phyloP scores from a whole-genome alignment of 1,140 invertebrate genomes.

The Euwallacea fornicatus region DNA sequence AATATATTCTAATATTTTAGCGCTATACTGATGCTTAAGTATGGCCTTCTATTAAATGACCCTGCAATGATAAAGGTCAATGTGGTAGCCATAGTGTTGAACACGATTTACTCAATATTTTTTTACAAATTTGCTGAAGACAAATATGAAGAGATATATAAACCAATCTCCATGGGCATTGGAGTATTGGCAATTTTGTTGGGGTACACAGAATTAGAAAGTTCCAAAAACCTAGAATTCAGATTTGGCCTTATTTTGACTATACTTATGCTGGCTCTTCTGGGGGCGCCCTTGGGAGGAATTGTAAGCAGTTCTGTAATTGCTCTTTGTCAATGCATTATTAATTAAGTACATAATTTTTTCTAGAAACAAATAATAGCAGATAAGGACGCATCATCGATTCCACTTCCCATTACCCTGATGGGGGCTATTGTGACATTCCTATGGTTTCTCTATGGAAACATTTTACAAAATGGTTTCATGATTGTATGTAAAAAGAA shows the following conservation, averaged over 20 bases:
- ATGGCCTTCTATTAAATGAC: slow-evolving; percentile 70
- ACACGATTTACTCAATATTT: slow-evolving; percentile 63
- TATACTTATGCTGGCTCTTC: slow-evolving; percentile 64
- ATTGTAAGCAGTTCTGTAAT: slow-evolving; percentile 60
- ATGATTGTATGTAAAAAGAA: slow-evolving; percentile 67
- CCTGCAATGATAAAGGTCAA: slow-evolving; percentile 74
- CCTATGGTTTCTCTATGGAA: slow-evolving; percentile 79
- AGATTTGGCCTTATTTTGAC: slow-evolving; percentile 72
- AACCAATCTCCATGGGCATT: slow-evolving; percentile 56
- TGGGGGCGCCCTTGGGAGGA: slow-evolving; percentile 70
- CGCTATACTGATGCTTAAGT: slow-evolving; percentile 69
- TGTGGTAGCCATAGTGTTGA: slow-evolving; percentile 67
- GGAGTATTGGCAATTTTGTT: slow-evolving; percentile 62
- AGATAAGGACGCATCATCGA: slow-evolving; percentile 73
- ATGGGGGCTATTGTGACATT: slow-evolving; percentile 73
- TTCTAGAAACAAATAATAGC: slow-evolving; percentile 69
- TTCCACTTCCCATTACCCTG: slow-evolving; percentile 82
- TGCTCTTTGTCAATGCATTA: background rate
- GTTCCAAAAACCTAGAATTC: slow-evolving; percentile 64
- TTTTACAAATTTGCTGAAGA: slow-evolving; percentile 68
- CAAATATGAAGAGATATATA: slow-evolving; percentile 57
- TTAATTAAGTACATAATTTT: slow-evolving; percentile 17
- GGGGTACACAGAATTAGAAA: slow-evolving; percentile 65
- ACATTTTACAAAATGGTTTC: slow-evolving; percentile 75
- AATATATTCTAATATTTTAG: slow-evolving; percentile 53